Conservation (phyloP, 92 coral and sea anemone species). For the Muricea muricata region DNA sequence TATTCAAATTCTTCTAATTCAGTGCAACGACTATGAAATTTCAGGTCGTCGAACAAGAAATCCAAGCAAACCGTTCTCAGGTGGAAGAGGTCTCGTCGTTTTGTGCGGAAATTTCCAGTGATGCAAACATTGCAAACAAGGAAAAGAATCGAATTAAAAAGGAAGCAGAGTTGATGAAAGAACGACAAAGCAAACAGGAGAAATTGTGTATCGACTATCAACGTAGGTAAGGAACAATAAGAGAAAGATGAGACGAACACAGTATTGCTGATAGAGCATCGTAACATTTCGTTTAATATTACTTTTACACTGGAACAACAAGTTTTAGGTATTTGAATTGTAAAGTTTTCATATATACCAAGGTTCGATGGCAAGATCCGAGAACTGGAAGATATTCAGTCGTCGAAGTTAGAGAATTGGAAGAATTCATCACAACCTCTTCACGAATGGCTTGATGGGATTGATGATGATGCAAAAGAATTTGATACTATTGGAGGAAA, state of each 20-base stretch:
- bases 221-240: neutral
- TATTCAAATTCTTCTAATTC: no score
- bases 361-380: conserved; percentile 30
- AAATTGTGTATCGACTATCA: conserved; percentile 7
- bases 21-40: neutral
- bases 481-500: conserved; percentile 24
- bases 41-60: conserved; percentile 26
- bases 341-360: neutral
- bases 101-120: conserved; percentile 41
- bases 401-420: conserved; percentile 35
- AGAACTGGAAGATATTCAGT: conserved; percentile 18
- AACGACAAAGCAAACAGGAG: conserved; percentile 25
- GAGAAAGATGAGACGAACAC: no score
- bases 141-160: conserved; percentile 29
- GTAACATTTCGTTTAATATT: no score
- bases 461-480: conserved; percentile 46
- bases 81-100: conserved; percentile 33
- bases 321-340: neutral
- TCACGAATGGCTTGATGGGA: conserved; percentile 48
- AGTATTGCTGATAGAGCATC: no score
- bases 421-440: conserved; percentile 42
- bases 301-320: no score
- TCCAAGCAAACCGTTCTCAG: conserved; percentile 19
- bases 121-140: conserved; percentile 16
- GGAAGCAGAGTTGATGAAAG: conserved; percentile 23